These are phyloP conservation scores for Craseonycteris thonglongyai DNA, from an alignment of 2,113 vertebrate species.

Conservation along the genomic window DNA sequence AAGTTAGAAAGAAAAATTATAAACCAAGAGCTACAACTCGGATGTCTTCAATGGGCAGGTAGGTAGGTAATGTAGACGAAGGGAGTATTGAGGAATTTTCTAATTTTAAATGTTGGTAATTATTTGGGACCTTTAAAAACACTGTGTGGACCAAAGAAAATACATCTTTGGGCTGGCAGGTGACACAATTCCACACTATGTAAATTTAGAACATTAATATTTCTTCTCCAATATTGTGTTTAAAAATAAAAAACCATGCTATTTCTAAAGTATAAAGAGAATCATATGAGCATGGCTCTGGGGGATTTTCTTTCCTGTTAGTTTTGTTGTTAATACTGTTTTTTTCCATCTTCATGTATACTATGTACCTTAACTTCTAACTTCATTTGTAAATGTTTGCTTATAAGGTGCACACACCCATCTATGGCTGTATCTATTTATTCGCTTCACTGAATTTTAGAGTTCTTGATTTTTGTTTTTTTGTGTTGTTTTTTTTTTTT, in stretches of 20 bases:
- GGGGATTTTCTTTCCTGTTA: neutral
- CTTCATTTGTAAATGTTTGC: neutral
- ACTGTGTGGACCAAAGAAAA: neutral
- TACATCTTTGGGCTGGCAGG: neutral
- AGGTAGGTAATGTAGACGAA: neutral
- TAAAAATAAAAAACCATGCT: neutral
- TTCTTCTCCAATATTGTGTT: neutral
- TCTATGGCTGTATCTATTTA: neutral
- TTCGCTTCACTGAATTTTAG: slow-evolving; percentile 4
- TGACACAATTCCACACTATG: neutral
- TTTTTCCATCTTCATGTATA: neutral
- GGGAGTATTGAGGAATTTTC: slow-evolving; percentile 1
- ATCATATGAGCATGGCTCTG: neutral
- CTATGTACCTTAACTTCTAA: neutral
- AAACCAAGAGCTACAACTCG: neutral
- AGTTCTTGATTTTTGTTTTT: slow-evolving; percentile 9
- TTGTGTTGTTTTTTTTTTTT: no score
- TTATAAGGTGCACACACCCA: neutral
- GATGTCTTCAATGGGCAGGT: neutral
- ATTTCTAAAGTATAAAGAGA: neutral
- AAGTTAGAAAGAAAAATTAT: neutral
- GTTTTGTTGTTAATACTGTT: neutral
- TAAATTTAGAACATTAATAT: slow-evolving; percentile 1
- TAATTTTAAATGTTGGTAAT: neutral
- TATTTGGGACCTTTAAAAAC: neutral